Base-by-base conservation (phyloP, 2,113 vertebrate species). In the Chloebia gouldiae region DNA sequence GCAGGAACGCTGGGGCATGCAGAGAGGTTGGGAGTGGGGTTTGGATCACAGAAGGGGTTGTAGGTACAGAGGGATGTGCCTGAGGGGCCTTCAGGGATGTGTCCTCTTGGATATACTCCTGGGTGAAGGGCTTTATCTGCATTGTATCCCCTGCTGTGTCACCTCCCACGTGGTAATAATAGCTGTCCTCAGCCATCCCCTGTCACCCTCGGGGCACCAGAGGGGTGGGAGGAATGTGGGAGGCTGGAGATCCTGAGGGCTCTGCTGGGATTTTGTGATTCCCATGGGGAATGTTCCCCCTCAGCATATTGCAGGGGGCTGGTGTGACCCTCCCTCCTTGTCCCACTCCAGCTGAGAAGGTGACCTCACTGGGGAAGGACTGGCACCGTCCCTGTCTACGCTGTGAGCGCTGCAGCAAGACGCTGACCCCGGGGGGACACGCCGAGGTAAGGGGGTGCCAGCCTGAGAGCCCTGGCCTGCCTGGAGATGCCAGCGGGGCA, bases 351-450 rank as follows among this genome's bases (percentile, higher is more conserved):
- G 99, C 99, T 0, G 99, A 99, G 97, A 99, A 99, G 98, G 99
- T 99, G 98, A 99, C 99, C 4, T 99, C 99, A 0, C 98, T 99
- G 97, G 99, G 99, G 45, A 99, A 99, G 90, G 99, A 99, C 98
- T 99, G 99, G 99, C 99, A 99, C 94, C 98, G 99, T 31, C 99
- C 99, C 24, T 99, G 99, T 86, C 98, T 99, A 94, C 98, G 99
- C 92, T 99, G 99, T 3, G 99, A 99, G 97, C 98, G 99, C 79
- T 99, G 99, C 91, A 98, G 98, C 86, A 99, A 99, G 98, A 99
- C 99, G 0, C 98, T 99, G 96, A 97, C 98, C 47, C 98, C 99
- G 0, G 99, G 99, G 9, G 98, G 99, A 81, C 99, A 99, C 0
- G 99, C 99, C 0, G 99, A 99, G 99, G 99, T 99, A 69, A 88